Percentiles rank a stretch among this genome's conserved stretches.
Conservation (phyloP, 2,888 invertebrate genomes). For the Ashinkailepas kermadecensis region DNA sequence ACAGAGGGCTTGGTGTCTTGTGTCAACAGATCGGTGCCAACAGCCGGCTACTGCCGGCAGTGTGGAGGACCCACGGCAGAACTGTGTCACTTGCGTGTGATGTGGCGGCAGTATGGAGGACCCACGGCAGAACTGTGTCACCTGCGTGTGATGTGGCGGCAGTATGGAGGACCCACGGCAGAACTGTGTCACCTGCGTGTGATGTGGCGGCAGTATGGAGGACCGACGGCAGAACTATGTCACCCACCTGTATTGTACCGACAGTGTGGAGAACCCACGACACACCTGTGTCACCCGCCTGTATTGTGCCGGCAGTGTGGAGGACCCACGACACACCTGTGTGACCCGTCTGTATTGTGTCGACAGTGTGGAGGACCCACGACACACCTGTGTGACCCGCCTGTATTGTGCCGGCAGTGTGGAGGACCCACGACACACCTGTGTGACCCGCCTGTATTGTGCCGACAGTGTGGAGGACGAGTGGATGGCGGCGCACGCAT, state of each 20-base stretch:
- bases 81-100: conserved; percentile 94
- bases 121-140: conserved; percentile 88
- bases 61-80: conserved; percentile 64
- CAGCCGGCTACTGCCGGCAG: conserved; percentile 50
- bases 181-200: conserved; percentile 70
- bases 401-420: neutral
- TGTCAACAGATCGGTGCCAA: too few relatives aligned
- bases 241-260: neutral
- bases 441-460: conserved; percentile 75
- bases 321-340: conserved; percentile 58
- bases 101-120: conserved; percentile 89
- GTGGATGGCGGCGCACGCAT: conserved; percentile 1
- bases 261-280: conserved; percentile 48
- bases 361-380: neutral
- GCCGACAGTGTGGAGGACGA: conserved; percentile 86
- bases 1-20: too few relatives aligned
- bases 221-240: conserved; percentile 24
- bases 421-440: neutral
- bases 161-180: conserved; percentile 67
- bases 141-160: conserved; percentile 91
- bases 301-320: conserved; percentile 82
- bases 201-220: conserved; percentile 65
- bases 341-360: neutral
- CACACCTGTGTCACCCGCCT: conserved; percentile 82
- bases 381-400: neutral